phyloP scores from a whole-genome alignment of 2,113 vertebrate genomes.

The Gambusia affinis region DNA sequence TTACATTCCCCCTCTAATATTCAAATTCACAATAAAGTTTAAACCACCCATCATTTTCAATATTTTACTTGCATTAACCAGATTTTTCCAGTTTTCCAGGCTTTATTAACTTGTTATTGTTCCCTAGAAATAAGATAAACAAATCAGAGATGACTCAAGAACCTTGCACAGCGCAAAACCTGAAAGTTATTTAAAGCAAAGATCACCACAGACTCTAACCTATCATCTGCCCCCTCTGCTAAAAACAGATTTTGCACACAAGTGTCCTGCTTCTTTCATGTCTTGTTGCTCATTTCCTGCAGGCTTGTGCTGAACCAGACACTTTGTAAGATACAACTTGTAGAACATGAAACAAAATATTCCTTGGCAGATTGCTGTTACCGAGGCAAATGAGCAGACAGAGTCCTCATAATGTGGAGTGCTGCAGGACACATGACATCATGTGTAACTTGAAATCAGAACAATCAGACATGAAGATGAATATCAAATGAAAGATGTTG shows the following conservation, averaged over 20 bases:
- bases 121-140: not conserved
- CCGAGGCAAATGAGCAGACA: constrained; percentile 36
- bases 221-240: constrained; percentile 1
- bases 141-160: not conserved
- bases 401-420: constrained; percentile 12
- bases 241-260: constrained; percentile 26
- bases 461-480: constrained; percentile 11
- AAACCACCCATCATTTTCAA: not conserved
- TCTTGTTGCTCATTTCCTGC: constrained; percentile 26
- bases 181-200: constrained; percentile 8
- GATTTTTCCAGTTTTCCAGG: too few species aligned
- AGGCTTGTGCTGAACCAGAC: constrained; percentile 36
- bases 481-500: constrained; percentile 27
- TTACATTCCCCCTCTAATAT: not conserved
- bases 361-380: constrained; percentile 4
- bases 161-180: not conserved
- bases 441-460: constrained; percentile 1
- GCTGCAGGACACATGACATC: constrained; percentile 38
- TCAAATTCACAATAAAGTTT: not conserved
- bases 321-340: constrained; percentile 38
- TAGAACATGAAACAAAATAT: constrained; percentile 54
- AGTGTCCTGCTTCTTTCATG: constrained; percentile 40
- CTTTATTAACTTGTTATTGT: too few species aligned
- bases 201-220: not conserved
- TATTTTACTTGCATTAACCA: not conserved